Evolutionary conservation across 2,888 invertebrate genomes (phyloP).

Genomic region (Agrotis puta): DNA sequence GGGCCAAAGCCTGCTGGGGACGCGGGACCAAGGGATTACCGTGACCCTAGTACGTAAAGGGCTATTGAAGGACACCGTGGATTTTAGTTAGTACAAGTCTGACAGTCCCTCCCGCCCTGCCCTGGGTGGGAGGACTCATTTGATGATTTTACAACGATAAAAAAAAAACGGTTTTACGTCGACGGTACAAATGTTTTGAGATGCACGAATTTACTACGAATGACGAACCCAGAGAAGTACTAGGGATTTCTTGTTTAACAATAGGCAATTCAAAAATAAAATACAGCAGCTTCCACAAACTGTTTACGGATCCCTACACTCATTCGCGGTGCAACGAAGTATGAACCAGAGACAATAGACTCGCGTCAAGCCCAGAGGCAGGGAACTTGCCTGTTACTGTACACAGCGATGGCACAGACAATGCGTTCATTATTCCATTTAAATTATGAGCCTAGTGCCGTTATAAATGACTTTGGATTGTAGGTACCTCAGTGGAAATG

Average conservation of each 20-base stretch:
- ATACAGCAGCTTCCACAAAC: conserved; percentile 22
- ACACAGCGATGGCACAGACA: conserved; percentile 66
- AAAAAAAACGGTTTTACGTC: too few species aligned
- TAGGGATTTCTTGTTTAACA: not conserved
- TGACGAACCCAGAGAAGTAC: not conserved
- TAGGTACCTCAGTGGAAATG: not conserved
- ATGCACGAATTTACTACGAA: not conserved
- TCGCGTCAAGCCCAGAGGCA: conserved; percentile 66
- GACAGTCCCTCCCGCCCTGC: too few species aligned
- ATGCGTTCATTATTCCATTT: conserved; percentile 73
- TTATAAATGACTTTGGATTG: conserved; percentile 53
- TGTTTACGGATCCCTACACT: conserved; percentile 59
- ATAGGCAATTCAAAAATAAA: not conserved
- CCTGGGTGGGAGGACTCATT: too few species aligned
- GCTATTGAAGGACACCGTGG: too few species aligned
- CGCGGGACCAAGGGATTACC: too few species aligned
- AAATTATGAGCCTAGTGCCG: conserved; percentile 70
- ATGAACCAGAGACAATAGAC: conserved; percentile 70
- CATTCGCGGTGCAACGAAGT: conserved; percentile 71
- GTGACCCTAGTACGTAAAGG: too few species aligned
- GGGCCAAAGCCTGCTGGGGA: too few species aligned
- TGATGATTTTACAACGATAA: too few species aligned
- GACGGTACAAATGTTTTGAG: not conserved
- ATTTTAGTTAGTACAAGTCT: too few species aligned
- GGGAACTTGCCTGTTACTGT: conserved; percentile 66